Evolutionary conservation across 2,888 invertebrate genomes (phyloP), one percentile per base, ranked within the genome.

Genomic region (Pollenia griseotomentosa): DNA sequence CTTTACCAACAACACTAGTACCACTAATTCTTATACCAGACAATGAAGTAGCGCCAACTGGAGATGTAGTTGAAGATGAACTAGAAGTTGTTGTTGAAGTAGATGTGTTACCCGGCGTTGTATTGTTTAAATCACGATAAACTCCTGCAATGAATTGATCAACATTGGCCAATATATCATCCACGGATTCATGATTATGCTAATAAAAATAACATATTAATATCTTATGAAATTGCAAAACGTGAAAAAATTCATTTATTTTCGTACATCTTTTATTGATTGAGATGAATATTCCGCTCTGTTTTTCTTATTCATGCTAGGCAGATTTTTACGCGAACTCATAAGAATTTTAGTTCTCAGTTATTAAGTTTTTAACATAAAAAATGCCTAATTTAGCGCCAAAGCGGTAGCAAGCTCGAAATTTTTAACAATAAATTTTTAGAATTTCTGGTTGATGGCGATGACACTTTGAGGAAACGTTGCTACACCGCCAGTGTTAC

Each of bases 81-180:
- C 6, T 16, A 0, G 48, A 46, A 33, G 66, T 23, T 23, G 23
- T 23, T 23, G 23, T 23, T 23, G 23, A 23, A 23, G 23, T 3
- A 23, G 55, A 51, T 14, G 46, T 12, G 0, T 59, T 9, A 5
- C 9, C 14, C 11, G 73, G 53, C 10, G 74, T 48, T 14, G 11
- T 68, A 1, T 66, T 12, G 7, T 40, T 70, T 46, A 88, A 71
- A n/a, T 78, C 79, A 40, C 75, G 80, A 53, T 87, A 81, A 2
- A 89, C 88, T 6, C 84, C 84, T n/a, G 82, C 82, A 12, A 89
- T 87, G 9, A 89, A 77, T 4, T 80, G 55, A 51, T 80, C 75
- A 10, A 88, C 88, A 80, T 83, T 86, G 7, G 63, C 63, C 16
- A 89, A 81, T 10, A 88, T 42, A 12, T 83, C 86, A 70, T 86